Base-by-base conservation (phyloP, 1,140 invertebrate species). In the Drosophila serrata region DNA sequence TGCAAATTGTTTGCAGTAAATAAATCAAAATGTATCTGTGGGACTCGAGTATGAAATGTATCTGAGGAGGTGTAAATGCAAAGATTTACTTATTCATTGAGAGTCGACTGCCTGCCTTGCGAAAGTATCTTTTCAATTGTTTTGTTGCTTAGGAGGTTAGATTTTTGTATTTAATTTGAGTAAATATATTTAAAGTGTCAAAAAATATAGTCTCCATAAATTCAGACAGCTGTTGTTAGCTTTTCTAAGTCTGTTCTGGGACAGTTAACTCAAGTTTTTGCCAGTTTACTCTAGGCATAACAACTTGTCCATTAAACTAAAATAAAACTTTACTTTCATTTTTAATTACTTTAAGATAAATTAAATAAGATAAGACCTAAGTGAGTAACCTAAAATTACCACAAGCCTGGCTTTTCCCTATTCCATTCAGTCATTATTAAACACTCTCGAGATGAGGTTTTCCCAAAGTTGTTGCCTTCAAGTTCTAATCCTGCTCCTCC, bases 1-100 rank as follows among this genome's bases (percentile, higher is more conserved):
- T 64, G 81, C 77, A 59, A 84, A 72, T 69, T 77, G 77, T 80
- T 84, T 80, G 70, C 31, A 60, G 49, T 77, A 82, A 62, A 74
- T 74, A 74, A 74, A 74, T 74, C 70, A 74, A 74, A 49, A 51
- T 73, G 31, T 72, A 73, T 61, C 39, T 43, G 15, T 57, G 27
- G 4, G 15, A 17, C 29, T 8, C 31, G 7, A 19, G 45, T 11
- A n/a, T 31, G 22, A 40, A 55, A 55, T 37, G 37, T 56, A 37
- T 49, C 15, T 40, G 29, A n/a, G 42, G 65, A 53, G 62, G 62
- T 69, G 65, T 53, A 68, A 69, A 53, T n/a, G 64, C 19, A 17
- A 11, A 17, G 46, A 6, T 42, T 69, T 40, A 39, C 29, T 69
- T 68, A 69, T 69, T 68, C 61, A 68, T 43, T 22, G 49, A 29